Conservation (phyloP, 2,888 invertebrate genomes). For the Aethes cnicana region DNA sequence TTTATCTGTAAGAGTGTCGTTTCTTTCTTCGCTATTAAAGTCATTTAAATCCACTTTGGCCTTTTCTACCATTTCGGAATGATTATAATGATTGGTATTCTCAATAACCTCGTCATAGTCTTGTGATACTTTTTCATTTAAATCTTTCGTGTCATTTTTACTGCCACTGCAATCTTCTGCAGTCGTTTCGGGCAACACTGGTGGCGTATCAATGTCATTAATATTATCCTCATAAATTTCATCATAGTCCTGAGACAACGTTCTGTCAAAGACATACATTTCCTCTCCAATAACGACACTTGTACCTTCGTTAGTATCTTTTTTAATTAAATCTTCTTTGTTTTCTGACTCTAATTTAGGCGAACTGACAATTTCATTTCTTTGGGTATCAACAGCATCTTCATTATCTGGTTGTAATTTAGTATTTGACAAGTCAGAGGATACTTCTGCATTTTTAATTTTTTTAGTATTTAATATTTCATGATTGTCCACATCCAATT, state of each 20-base stretch:
- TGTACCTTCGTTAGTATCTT: background rate
- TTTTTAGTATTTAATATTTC: background rate
- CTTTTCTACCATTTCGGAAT: too few species aligned
- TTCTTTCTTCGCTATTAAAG: too few species aligned
- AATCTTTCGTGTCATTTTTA: background rate
- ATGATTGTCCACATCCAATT: conserved; percentile 1
- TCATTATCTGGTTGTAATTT: too few species aligned
- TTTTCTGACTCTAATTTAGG: too few species aligned
- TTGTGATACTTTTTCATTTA: background rate
- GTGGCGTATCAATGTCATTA: background rate
- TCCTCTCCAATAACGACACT: conserved; percentile 25
- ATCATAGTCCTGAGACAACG: conserved; percentile 26
- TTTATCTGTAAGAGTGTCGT: too few species aligned
- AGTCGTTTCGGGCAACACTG: background rate
- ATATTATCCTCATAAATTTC: conserved; percentile 1
- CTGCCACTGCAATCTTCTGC: background rate
- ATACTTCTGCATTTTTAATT: too few species aligned
- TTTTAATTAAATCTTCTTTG: background rate
- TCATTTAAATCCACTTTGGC: too few species aligned
- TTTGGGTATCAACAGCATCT: too few species aligned
- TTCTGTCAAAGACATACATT: conserved; percentile 21
- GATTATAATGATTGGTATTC: too few species aligned
- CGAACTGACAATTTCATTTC: too few species aligned
- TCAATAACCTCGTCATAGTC: background rate
- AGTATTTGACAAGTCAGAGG: too few species aligned